Conservation (phyloP, 2,888 invertebrate genomes). For the Trachelus stipa region DNA sequence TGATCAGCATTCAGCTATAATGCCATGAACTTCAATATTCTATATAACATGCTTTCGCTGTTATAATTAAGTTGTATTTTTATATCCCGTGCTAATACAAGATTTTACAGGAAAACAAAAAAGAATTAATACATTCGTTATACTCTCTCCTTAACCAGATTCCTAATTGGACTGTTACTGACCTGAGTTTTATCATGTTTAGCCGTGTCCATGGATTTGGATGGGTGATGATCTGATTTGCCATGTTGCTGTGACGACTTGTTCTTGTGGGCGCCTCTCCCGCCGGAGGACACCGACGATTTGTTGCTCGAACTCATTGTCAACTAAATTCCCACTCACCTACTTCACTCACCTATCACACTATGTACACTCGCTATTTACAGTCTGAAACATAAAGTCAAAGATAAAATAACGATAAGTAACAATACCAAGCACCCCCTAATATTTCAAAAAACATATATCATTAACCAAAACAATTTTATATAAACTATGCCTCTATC, state of each 20-base stretch:
- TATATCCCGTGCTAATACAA: background rate
- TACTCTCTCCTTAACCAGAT: background rate
- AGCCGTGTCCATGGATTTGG: slow-evolving; percentile 58
- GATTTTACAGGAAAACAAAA: background rate
- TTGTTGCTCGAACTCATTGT: slow-evolving; percentile 64
- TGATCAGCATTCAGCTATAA: slow-evolving; percentile 85
- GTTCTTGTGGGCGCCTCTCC: slow-evolving; percentile 57
- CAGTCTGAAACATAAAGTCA: slow-evolving; percentile 72
- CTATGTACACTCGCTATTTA: slow-evolving; percentile 87
- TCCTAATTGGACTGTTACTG: slow-evolving; percentile 14
- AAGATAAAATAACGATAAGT: slow-evolving; percentile 3
- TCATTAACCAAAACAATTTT: background rate
- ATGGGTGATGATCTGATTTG: slow-evolving; percentile 61
- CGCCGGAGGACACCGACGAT: slow-evolving; percentile 61
- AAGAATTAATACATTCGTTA: background rate
- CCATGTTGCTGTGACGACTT: slow-evolving; percentile 61
- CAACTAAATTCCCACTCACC: slow-evolving; percentile 57
- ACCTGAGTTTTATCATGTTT: slow-evolving; percentile 64
- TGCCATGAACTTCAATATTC: slow-evolving; percentile 27
- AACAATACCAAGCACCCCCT: background rate
- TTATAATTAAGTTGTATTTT: background rate
- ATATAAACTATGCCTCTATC: background rate
- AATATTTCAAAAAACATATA: background rate
- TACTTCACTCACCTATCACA: slow-evolving; percentile 69
- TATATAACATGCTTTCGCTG: background rate